A percentile compares a stretch with the other conserved stretches of the same genome.
Conservation (phyloP, 2,797 vertebrate genomes). For the Rhodeus uyekii region DNA sequence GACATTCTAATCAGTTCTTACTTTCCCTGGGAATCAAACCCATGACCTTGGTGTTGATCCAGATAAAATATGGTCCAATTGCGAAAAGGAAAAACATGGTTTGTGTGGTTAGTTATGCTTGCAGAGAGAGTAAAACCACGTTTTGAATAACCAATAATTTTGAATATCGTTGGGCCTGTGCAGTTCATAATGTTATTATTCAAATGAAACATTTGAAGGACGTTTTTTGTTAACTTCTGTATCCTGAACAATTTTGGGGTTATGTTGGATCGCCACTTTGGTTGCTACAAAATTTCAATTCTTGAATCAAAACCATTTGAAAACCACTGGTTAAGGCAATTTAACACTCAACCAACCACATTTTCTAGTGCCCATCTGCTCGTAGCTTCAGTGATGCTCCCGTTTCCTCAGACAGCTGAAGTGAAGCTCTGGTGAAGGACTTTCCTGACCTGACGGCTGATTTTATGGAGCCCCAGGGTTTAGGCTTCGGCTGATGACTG, state of each 20-base stretch:
- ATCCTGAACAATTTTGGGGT: neutral
- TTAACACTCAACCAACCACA: neutral
- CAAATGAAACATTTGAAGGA: neutral
- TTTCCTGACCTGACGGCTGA: slow-evolving; percentile 32
- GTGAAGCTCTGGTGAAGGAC: slow-evolving; percentile 39
- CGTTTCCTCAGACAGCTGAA: slow-evolving; percentile 18
- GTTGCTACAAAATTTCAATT: neutral
- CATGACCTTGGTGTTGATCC: too few species aligned
- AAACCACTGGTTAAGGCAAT: neutral
- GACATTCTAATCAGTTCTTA: too few species aligned
- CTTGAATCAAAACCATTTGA: neutral
- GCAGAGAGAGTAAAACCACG: neutral
- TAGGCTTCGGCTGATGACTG: slow-evolving; percentile 36
- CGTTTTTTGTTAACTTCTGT: neutral
- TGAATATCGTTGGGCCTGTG: neutral
- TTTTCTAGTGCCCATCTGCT: slow-evolving; percentile 13
- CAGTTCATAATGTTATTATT: neutral
- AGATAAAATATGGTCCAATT: neutral
- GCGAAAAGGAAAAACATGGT: neutral
- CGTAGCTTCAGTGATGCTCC: slow-evolving; percentile 26
- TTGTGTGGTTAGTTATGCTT: neutral
- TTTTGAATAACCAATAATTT: neutral
- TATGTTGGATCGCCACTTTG: neutral
- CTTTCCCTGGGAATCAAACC: too few species aligned
- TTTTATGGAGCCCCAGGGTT: slow-evolving; percentile 49